Percentiles rank a stretch among this genome's conserved stretches.
phyloP scores from a whole-genome alignment of 2,113 vertebrate species.

The Gymnorhina tibicen region DNA sequence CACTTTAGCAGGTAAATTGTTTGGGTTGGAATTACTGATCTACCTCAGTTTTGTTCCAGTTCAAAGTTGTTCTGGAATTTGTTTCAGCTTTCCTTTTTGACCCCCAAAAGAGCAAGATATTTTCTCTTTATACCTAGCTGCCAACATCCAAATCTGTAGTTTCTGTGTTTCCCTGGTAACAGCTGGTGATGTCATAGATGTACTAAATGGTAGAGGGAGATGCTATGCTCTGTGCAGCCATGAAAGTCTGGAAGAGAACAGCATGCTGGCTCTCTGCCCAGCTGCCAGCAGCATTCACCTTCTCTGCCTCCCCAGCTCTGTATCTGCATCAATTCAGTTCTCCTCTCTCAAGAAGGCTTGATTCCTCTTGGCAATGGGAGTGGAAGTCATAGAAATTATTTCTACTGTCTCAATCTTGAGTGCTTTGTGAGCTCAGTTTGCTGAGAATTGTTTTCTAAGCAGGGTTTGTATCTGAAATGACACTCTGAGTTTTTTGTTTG shows the following conservation, averaged over 20 bases:
- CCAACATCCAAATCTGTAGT: slow-evolving; percentile 11
- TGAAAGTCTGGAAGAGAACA: slow-evolving; percentile 8
- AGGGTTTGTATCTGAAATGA: background rate
- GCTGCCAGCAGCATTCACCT: background rate
- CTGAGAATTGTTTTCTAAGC: background rate
- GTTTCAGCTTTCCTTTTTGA: background rate
- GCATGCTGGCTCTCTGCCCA: background rate
- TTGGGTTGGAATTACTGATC: background rate
- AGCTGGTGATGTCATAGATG: background rate
- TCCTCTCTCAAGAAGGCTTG: background rate
- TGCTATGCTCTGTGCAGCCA: background rate
- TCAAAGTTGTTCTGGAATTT: background rate
- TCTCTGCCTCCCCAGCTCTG: background rate
- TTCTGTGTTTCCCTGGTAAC: slow-evolving; percentile 49
- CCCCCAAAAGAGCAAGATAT: background rate
- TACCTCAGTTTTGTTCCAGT: background rate
- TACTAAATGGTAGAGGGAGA: slow-evolving; percentile 6
- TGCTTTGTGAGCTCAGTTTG: background rate
- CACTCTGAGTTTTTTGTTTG: background rate
- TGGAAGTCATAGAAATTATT: background rate
- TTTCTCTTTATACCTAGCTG: background rate
- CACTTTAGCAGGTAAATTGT: background rate
- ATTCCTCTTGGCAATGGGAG: background rate
- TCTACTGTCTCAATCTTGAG: background rate
- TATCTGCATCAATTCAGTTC: background rate